Conservation (phyloP, 92 coral and sea anemone genomes). For the Scolanthus callimorphus region DNA sequence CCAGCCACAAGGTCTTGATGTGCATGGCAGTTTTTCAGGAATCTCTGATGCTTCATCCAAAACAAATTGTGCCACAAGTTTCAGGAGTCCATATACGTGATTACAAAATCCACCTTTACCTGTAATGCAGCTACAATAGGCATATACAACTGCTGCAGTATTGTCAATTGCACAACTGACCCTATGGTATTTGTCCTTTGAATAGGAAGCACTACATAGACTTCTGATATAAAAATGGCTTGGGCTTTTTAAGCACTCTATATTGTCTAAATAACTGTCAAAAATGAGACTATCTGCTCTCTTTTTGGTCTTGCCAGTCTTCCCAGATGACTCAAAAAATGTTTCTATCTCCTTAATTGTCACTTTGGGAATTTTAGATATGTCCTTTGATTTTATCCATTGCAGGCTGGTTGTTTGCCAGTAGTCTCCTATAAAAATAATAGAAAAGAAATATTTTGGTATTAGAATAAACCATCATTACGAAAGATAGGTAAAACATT, state of each 20-base stretch:
- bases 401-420: too few species aligned
- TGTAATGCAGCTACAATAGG: constrained; percentile 42
- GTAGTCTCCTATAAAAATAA: too few species aligned
- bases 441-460: too few species aligned
- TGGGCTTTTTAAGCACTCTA: constrained; percentile 9
- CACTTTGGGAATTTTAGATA: too few species aligned
- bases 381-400: too few species aligned
- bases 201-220: constrained; percentile 57
- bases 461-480: too few species aligned
- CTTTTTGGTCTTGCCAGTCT: constrained; percentile 46
- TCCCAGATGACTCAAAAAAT: constrained; percentile 44
- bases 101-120: constrained; percentile 57
- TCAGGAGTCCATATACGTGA: constrained; percentile 52
- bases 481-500: too few species aligned
- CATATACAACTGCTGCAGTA: constrained; percentile 36
- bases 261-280: constrained; percentile 49
- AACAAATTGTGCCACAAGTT: constrained; percentile 46
- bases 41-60: constrained; percentile 35
- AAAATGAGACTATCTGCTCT: constrained; percentile 42
- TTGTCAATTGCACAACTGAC: constrained; percentile 35
- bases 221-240: constrained; percentile 21
- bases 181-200: constrained; percentile 24
- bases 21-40: constrained; percentile 44
- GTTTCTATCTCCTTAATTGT: constrained; percentile 32
- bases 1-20: too few species aligned